Conservation (phyloP, 1,140 invertebrate genomes). For the Papilio aristodemus region DNA sequence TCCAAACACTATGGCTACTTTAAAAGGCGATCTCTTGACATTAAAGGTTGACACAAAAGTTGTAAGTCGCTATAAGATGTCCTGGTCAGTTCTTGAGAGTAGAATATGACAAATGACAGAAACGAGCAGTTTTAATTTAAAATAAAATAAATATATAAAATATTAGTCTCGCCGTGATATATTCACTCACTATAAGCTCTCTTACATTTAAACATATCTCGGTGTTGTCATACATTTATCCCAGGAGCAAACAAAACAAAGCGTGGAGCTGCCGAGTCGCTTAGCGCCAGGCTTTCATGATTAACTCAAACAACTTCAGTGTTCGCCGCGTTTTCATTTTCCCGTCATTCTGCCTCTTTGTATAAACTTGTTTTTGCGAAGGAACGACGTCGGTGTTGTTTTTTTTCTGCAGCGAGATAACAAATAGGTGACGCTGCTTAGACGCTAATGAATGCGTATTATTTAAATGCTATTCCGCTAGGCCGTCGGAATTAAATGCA, state of each 20-base stretch:
- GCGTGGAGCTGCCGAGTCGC: slow-evolving; percentile 50
- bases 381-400: slow-evolving; percentile 52
- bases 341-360: slow-evolving; percentile 38
- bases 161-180: slow-evolving; percentile 30
- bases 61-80: too few relatives aligned
- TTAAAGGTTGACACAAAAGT: too few relatives aligned
- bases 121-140: not conserved
- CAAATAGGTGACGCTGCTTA: slow-evolving; percentile 58
- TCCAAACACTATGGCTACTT: too few relatives aligned
- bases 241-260: slow-evolving; percentile 53
- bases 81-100: too few relatives aligned
- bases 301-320: slow-evolving; percentile 60
- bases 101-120: not conserved
- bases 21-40: too few relatives aligned
- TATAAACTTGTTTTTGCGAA: slow-evolving; percentile 39
- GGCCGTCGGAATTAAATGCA: slow-evolving; percentile 61
- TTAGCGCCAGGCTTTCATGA: slow-evolving; percentile 62
- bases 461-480: slow-evolving; percentile 53
- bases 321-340: slow-evolving; percentile 55
- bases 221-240: slow-evolving; percentile 54
- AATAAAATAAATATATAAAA: slow-evolving; percentile 30
- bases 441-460: slow-evolving; percentile 53
- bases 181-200: not conserved
- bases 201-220: slow-evolving; percentile 50
- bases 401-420: slow-evolving; percentile 57